Evolutionary conservation across 2,113 vertebrate species (phyloP).

Genomic region (Anolis sagrei): DNA sequence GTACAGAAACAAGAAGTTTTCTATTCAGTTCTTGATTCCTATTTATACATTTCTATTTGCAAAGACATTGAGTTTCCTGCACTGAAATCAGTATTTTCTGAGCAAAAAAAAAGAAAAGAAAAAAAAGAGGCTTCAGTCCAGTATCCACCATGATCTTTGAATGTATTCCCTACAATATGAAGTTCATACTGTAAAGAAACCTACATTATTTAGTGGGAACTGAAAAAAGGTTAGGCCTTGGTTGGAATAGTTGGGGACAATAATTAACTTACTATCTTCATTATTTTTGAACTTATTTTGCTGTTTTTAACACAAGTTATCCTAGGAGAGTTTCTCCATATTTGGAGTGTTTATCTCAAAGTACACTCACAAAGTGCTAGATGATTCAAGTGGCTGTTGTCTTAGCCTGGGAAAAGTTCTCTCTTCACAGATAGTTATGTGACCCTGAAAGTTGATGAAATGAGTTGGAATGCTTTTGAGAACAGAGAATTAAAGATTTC

Average conservation of each 20-base stretch:
- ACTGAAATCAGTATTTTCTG: too few relatives aligned
- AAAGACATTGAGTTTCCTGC: too few relatives aligned
- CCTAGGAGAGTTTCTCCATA: constrained; percentile 8
- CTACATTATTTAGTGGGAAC: neutral
- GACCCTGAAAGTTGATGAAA: neutral
- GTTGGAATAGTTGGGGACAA: neutral
- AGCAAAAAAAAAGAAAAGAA: too few relatives aligned
- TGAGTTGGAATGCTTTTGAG: neutral
- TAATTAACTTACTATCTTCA: neutral
- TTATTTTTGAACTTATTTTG: constrained; percentile 12
- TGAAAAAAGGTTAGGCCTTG: neutral
- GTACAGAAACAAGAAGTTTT: too few relatives aligned
- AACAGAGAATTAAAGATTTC: neutral
- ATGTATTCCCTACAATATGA: too few relatives aligned
- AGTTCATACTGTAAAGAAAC: too few relatives aligned
- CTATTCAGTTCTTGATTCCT: too few relatives aligned
- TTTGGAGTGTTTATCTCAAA: constrained; percentile 25
- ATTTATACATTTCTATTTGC: too few relatives aligned
- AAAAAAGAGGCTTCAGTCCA: too few relatives aligned
- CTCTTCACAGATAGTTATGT: neutral
- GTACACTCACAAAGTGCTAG: neutral
- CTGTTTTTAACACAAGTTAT: neutral
- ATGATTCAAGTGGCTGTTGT: constrained; percentile 8
- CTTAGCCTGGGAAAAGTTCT: neutral
- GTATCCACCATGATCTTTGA: too few relatives aligned